Evolutionary conservation across 2,888 invertebrate species (phyloP), one percentile per base, ranked within the genome.

Genomic region (Apomyelois bistriatella): DNA sequence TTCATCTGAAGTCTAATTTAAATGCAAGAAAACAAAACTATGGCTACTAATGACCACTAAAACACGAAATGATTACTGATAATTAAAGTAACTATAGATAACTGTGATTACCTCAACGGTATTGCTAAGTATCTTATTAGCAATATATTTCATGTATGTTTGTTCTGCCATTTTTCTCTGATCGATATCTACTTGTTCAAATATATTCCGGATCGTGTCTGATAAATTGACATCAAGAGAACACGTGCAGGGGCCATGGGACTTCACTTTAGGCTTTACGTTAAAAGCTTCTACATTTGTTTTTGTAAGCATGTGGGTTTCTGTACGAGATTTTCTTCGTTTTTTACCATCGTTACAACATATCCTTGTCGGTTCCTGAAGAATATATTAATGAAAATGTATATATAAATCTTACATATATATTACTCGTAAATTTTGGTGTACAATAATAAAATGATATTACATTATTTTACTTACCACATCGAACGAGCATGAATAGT

Each of bases 131-230:
- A 90, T 81, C 68, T 89, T 89, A 55, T 78, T 83, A n/a, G 79
- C 84, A 46, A 90, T 86, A 58, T 81, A 79, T 60, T 85, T 89
- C 48, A 87, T 57, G 54, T 87, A 89, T 0, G 80, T 70, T 10
- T 78, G 65, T 67, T 90, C 89, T 10, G 85, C 85, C 59, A 78
- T 60, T 61, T 82, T 84, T 9, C 84, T 70, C 56, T 90, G 86
- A 28, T 86, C 84, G 3, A 75, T 71, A 56, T 87, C 85, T 0
- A 89, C 87, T 72, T 89, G 85, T 49, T 89, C 82, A 55, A 90
- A 88, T 65, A 90, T 87, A 56, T 79, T 86, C 9, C 84, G 76
- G 35, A 90, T 84, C 0, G 88, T 86, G 10, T 89, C 89, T 0
- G 88, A 86, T 48, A 89, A 53, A 48, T 87, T 83, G 0, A 80